Evolutionary conservation across 2,888 invertebrate genomes (phyloP), one percentile per base, ranked within the genome.

Genomic region (Drosophila pegasa): DNA sequence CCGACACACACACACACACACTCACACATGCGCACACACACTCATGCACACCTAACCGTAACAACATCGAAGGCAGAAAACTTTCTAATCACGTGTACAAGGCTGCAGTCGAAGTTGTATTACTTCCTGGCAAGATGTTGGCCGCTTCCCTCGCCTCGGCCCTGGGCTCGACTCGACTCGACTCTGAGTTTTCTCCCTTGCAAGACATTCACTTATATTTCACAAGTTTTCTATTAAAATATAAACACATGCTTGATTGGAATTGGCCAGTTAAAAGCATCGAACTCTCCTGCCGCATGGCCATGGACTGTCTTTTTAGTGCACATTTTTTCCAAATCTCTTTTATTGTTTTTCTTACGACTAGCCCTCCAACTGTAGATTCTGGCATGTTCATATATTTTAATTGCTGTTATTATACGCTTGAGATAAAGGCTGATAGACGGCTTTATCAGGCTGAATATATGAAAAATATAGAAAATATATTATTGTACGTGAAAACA

Each of bases 171-270:
- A n/a, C 20, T 14, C 2, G 31, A 12, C 41, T 7, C 5, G 8
- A n/a, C 20, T n/a, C n/a, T 47, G 2, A 14, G 41, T n/a, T 25
- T 12, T 31, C 22, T n/a, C 59, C 31, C 62, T 59, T 45, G 25
- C 45, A 78, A 69, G 64, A 61, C 55, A 54, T 33, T 69, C 33
- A 45, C 48, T 51, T 68, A 52, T 71, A 71, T 78, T 79, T 85
- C 67, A 73, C 65, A 87, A 88, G 84, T 84, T 85, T 85, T 87
- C 87, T 66, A 87, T 88, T 88, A 83, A 83, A 88, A 84, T 86
- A 80, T 88, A 85, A 85, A 85, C 88, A 84, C 84, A 88, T 87
- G 88, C 88, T 72, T 88, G 84, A 88, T 84, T 88, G 88, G 76
- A 85, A 84, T 76, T 80, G 64, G 64, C 48, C 80, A 62, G 56